Conservation (phyloP, 2,113 vertebrate species). For the Eubucco bourcierii region DNA sequence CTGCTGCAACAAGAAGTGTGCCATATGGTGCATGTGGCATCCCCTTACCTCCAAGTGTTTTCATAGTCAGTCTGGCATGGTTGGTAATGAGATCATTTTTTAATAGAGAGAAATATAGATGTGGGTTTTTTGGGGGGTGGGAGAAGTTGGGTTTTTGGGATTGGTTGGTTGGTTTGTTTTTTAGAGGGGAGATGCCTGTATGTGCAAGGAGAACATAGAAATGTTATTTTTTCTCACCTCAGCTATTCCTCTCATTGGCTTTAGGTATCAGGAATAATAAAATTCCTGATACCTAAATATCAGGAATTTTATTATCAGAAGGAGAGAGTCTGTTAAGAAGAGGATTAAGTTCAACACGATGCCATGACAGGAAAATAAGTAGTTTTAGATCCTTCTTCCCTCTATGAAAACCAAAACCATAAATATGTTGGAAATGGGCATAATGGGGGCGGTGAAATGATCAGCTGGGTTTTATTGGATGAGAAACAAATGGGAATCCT, state of each 20-base stretch:
- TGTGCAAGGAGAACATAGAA: not conserved
- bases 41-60: slow-evolving; percentile 7
- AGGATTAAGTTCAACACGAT: not conserved
- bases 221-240: not conserved
- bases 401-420: not conserved
- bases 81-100: not conserved
- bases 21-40: slow-evolving; percentile 36
- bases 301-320: not conserved
- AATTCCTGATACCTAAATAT: no score
- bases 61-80: not conserved
- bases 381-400: not conserved
- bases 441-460: not conserved
- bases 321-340: not conserved
- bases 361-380: not conserved
- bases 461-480: not conserved
- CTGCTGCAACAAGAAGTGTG: not conserved
- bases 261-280: not conserved
- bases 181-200: not conserved
- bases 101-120: not conserved
- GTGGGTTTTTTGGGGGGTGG: not conserved
- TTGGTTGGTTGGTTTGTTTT: no score
- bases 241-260: not conserved
- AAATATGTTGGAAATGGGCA: not conserved
- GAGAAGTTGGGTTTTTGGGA: no score
- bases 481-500: not conserved